These are phyloP conservation scores for Hafferia zeledoni DNA, from an alignment of 2,797 vertebrate species.

Conservation along the genomic window DNA sequence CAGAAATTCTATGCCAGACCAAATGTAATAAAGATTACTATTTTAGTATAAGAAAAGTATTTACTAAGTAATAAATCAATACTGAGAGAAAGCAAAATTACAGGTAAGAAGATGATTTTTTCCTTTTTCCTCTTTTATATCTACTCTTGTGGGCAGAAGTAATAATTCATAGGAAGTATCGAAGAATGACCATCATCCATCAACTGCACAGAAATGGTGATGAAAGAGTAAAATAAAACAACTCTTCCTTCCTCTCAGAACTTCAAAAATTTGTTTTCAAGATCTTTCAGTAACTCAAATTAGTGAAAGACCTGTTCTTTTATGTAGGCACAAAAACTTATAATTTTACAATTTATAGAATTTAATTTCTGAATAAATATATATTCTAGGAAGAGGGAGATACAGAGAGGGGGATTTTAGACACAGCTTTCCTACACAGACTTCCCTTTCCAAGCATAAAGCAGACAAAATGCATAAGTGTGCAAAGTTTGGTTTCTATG, in stretches of 20 bases:
- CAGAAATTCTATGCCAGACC: not conserved
- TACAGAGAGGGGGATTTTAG: not conserved
- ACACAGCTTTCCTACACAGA: not conserved
- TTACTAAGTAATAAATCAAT: not conserved
- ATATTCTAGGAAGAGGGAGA: not conserved
- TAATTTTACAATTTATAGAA: not conserved
- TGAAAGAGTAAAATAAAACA: not conserved
- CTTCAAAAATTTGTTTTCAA: not conserved
- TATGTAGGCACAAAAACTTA: not conserved
- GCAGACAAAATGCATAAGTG: not conserved
- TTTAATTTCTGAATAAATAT: not conserved
- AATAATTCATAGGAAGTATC: conserved; percentile 15
- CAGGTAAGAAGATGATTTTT: not conserved
- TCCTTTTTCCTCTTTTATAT: not conserved
- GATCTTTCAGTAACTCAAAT: not conserved
- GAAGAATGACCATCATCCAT: conserved; percentile 20
- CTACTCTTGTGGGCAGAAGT: not conserved
- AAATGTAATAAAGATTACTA: not conserved
- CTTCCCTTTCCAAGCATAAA: not conserved
- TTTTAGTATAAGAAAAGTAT: not conserved
- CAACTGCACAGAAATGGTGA: not conserved
- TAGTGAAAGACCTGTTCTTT: not conserved
- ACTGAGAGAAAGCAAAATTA: conserved; percentile 4
- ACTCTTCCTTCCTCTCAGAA: not conserved
- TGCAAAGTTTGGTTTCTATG: not conserved